Percentiles rank a stretch among this genome's conserved stretches.
phyloP scores from a whole-genome alignment of 2,797 vertebrate genomes.

The Anguilla marmorata region DNA sequence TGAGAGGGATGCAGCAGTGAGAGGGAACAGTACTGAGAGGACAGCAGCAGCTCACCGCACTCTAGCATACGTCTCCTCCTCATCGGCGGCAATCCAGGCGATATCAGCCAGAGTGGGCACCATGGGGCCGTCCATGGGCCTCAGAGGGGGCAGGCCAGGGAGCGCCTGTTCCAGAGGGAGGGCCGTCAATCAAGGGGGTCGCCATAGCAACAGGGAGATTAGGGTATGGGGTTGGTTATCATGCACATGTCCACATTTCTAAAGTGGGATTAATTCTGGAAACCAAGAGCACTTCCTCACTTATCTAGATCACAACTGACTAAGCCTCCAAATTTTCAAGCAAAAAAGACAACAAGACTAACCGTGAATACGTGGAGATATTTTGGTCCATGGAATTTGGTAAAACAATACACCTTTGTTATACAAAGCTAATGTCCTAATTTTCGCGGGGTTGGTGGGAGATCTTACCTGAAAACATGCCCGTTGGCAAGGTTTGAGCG shows the following conservation, averaged over 20 bases:
- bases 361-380: neutral
- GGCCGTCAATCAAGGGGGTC: neutral
- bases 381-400: neutral
- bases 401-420: neutral
- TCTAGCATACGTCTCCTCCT: conserved; percentile 95
- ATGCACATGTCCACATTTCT: neutral
- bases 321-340: neutral
- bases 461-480: conserved; percentile 88
- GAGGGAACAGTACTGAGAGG: too few species aligned
- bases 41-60: conserved; percentile 75
- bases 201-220: neutral
- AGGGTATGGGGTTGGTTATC: neutral
- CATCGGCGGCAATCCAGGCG: conserved; percentile 95
- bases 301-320: neutral
- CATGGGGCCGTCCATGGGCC: conserved; percentile 77
- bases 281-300: neutral
- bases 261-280: neutral
- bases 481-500: conserved; percentile 88
- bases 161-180: conserved; percentile 73
- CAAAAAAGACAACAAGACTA: neutral
- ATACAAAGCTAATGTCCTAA: neutral
- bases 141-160: conserved; percentile 80
- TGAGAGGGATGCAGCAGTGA: too few species aligned
- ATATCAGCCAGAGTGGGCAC: conserved; percentile 95
- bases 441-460: too few species aligned